Evolutionary conservation across 2,888 invertebrate genomes (phyloP), one percentile per base, ranked within the genome.

Genomic region (Dusona sp.): DNA sequence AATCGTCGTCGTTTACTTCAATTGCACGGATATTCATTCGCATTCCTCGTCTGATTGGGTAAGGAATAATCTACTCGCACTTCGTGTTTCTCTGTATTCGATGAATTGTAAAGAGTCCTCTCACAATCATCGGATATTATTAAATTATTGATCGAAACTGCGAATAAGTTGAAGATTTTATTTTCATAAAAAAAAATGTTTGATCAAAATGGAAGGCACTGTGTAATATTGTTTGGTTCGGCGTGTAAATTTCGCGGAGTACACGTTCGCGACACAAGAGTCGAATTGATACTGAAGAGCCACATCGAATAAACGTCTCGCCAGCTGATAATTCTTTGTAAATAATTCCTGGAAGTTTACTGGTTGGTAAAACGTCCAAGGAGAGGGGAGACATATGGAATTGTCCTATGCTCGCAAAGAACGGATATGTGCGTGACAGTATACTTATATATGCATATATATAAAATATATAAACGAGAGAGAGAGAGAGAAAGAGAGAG

Each of bases 251-350:
- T 45, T 45, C 45, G 16, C 38, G 38, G 36, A 38, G 29, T 16
- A 61, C 16, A 70, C 73, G 77, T 61, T 38, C 77, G 70, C 74
- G 77, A 19, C 13, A 64, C 83, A 79, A 89, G 79, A 83, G 87
- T 75, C n/a, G 81, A 83, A 73, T 83, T 81, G 79, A 85, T 73
- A 89, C 89, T 89, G 88, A 42, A 83, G 84, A 51, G 72, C 45
- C 68, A 84, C 78, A 68, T 57, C 57, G 36, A 68, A 68, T 45
- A 42, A 72, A 84, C 79, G 74, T 74, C 77, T 77, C 86, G 81
- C 81, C 78, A 75, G 70, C 83, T 89, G 89, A 89, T 89, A 89
- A 89, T 89, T 87, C 85, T 83, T 88, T 87, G 84, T 89, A 88
- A 89, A 89, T 88, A 86, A 89, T 87, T 88, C 79, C 70, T 86